Evolutionary conservation across 2,888 invertebrate genomes (phyloP).

Genomic region (Luffia ferchaultella): DNA sequence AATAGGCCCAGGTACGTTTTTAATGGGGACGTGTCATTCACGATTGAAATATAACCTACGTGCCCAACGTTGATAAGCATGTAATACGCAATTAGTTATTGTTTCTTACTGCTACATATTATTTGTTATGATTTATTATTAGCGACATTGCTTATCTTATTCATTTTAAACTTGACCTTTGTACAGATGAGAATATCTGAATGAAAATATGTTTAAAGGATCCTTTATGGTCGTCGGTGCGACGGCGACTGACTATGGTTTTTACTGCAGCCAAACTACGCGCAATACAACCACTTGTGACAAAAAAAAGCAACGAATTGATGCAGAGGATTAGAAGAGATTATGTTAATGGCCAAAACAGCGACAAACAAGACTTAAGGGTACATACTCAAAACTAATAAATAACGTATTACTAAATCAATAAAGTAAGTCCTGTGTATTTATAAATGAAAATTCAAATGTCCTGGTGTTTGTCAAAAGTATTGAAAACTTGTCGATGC

Average conservation of each 20-base stretch:
- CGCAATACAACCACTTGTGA: constrained; percentile 17
- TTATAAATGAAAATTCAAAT: background rate
- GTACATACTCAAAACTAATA: constrained; percentile 18
- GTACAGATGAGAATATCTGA: too few relatives aligned
- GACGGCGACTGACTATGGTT: constrained; percentile 23
- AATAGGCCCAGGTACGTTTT: too few relatives aligned
- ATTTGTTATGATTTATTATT: too few relatives aligned
- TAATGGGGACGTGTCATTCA: too few relatives aligned
- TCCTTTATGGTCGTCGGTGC: constrained; percentile 26
- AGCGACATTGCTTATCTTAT: too few relatives aligned
- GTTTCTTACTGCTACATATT: too few relatives aligned
- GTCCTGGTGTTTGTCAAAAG: background rate
- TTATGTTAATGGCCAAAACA: constrained; percentile 5
- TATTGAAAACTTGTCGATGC: background rate
- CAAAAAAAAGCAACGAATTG: constrained; percentile 22
- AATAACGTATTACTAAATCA: too few relatives aligned
- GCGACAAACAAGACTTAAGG: constrained; percentile 18
- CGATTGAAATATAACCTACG: too few relatives aligned
- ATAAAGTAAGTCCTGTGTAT: too few relatives aligned
- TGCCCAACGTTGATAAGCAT: too few relatives aligned
- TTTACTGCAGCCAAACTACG: constrained; percentile 29
- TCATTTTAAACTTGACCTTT: too few relatives aligned
- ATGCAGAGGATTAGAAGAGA: constrained; percentile 20
- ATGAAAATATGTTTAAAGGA: constrained; percentile 20
- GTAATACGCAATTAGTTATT: too few relatives aligned